These are phyloP conservation scores for Dicyrtoma fusca DNA, from an alignment of 2,888 invertebrate genomes.

Conservation along the genomic window DNA sequence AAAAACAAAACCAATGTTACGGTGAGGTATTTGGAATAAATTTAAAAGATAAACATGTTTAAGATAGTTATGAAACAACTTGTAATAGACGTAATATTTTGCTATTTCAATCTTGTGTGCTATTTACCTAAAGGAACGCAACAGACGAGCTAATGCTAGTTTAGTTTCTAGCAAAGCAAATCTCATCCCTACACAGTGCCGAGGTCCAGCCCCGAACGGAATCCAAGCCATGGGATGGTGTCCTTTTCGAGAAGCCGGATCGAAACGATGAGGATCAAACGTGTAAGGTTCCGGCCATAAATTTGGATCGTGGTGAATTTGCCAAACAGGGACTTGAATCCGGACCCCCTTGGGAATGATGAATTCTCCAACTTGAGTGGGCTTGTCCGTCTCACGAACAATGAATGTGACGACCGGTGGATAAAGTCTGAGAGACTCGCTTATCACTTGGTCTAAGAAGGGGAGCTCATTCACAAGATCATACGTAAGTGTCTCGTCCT, in stretches of 20 bases:
- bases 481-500: constrained; percentile 56
- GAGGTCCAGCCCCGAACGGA: constrained; percentile 52
- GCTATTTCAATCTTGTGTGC: no score
- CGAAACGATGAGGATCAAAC: constrained; percentile 56
- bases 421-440: constrained; percentile 61
- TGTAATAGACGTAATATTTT: no score
- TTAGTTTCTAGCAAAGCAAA: constrained; percentile 57
- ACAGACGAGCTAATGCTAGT: constrained; percentile 52
- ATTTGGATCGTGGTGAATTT: constrained; percentile 55
- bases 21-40: neutral
- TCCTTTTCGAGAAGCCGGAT: constrained; percentile 45
- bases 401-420: constrained; percentile 58
- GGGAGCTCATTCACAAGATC: constrained; percentile 59
- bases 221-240: constrained; percentile 56
- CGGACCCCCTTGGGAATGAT: constrained; percentile 46
- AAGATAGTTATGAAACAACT: neutral
- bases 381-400: constrained; percentile 48
- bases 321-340: constrained; percentile 55
- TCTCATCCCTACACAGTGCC: constrained; percentile 51
- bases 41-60: neutral
- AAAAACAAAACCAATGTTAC: neutral
- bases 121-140: constrained; percentile 54
- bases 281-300: constrained; percentile 51
- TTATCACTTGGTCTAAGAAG: constrained; percentile 61
- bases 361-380: constrained; percentile 45